Conservation (phyloP, 2,113 vertebrate genomes). For the Catagonus wagneri region DNA sequence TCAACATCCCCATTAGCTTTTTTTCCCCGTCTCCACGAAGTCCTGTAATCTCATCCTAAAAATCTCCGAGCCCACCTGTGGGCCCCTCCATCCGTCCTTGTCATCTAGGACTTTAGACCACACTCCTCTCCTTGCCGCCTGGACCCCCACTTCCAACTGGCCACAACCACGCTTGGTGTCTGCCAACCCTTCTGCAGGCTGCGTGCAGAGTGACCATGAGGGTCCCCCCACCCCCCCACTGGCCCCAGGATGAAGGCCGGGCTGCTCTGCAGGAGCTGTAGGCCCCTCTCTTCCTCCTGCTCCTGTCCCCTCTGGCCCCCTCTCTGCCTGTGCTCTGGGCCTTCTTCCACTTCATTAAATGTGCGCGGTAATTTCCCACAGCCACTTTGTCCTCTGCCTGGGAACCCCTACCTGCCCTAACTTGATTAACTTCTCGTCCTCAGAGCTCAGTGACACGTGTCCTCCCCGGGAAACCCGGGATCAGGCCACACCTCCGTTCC, state of each 20-base stretch:
- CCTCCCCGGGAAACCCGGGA: background rate
- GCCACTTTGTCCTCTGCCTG: background rate
- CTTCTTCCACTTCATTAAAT: background rate
- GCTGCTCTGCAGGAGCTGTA: accelerated
- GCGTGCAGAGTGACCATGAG: background rate
- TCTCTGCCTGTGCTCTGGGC: background rate
- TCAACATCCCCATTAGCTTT: background rate
- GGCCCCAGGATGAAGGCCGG: background rate
- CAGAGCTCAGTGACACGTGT: background rate
- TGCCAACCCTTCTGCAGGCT: background rate
- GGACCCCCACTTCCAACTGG: background rate
- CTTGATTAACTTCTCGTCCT: background rate
- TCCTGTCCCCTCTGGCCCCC: background rate
- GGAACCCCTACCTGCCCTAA: background rate
- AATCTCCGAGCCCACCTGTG: too few relatives aligned
- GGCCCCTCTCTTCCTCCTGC: too few relatives aligned
- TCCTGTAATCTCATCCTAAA: background rate
- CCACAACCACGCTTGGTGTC: background rate
- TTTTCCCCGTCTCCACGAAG: background rate
- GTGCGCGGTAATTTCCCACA: background rate
- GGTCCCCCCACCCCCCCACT: accelerated
- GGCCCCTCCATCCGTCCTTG: background rate
- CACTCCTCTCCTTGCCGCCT: background rate
- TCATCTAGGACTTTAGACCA: background rate
- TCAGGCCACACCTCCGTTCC: background rate